Base-by-base conservation (phyloP, 2,113 vertebrate species). In the Sylvia atricapilla region DNA sequence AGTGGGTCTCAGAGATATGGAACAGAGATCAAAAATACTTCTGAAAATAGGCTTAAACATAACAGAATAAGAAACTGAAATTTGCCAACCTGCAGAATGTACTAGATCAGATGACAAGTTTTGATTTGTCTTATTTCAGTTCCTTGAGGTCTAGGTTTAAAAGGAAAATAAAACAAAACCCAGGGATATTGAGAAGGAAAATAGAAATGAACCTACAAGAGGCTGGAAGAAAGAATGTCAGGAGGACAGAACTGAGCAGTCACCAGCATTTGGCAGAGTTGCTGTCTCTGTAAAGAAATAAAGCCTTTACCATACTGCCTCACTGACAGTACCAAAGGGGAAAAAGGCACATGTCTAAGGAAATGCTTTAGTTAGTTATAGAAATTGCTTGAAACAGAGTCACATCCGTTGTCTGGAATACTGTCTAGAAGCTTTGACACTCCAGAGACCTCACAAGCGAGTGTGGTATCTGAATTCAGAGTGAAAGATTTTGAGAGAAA, bases 61-160 rank as follows among this genome's bases (percentile, higher is more conserved):
- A 82, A 72, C 39, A 91, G 64, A 89, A 60, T 70, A 78, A 95
- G 74, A 66, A 82, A 72, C 53, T 75, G 66, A 93, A 91, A 93
- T 87, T 82, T 84, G 44, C 58, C 81, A 79, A 47, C 74, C 81
- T 68, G 49, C 44, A 89, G 70, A 84, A 94, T 31, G 24, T 89
- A 31, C 47, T 82, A 68, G 78, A 93, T 91, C 74, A 87, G 77
- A 91, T 79, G 56, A 78, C 19, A 75, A 91, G 49, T 63, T 89
- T 50, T 63, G 31, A 90, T 68, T 92, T 90, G 37, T 76, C 33
- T 64, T 77, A 85, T 88, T 95, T 47, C 11, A 11, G 9, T 30
- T 91, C 9, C 27, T 81, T 0, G 0, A 23, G 0, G 23, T 43
- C n/a, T 50, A 70, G 39, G 5, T 60, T 93, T 63, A 49, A 91